Base-by-base conservation (phyloP, 2,888 invertebrate species). In the Drosophila kuntzei region DNA sequence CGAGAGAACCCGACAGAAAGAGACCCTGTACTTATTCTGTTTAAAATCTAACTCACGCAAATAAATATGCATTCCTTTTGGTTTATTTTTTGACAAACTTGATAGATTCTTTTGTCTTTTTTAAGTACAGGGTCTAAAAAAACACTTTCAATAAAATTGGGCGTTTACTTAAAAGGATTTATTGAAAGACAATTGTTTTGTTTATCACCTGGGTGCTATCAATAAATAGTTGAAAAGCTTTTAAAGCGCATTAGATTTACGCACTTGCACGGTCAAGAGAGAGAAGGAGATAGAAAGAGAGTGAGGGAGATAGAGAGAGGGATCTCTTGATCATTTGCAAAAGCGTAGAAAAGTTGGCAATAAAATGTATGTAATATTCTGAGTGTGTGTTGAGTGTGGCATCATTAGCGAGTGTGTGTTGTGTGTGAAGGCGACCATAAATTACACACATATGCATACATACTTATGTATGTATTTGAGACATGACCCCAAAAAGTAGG, bases 151-250 rank as follows among this genome's bases (percentile, higher is more conserved):
- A 66, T 61, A 41, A 32, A 57, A 71, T 60, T 66, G 51, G 9
- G 12, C 37, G 60, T 20, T 29, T 57, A 51, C 51, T 71, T 49
- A 57, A 66, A 61, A 39, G 57, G 67, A 72, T 72, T 72, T 61
- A 57, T 34, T 47, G 12, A 22, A 12, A 20, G 41, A 12, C 11
- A 41, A 41, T 41, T 41, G 20, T 7, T 12, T 20, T 41, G 20
- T 12, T 12, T 41, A 47, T 41, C 71, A 71, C 71, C 71, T 67
- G 75, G 47, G 63, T 61, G 71, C 76, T 71, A 76, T 76, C 76
- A 76, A 76, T 76, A 67, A 71, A 50, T 27, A 6, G 34, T 11
- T 37, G 29, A 29, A 70, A 74, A 65, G 65, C 70, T 41, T 36
- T 74, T 70, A 70, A 76, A 60, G 49, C 44, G 66, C 76, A 60